Evolutionary conservation across 2,888 invertebrate species (phyloP).

Genomic region (Callosobruchus maculatus): DNA sequence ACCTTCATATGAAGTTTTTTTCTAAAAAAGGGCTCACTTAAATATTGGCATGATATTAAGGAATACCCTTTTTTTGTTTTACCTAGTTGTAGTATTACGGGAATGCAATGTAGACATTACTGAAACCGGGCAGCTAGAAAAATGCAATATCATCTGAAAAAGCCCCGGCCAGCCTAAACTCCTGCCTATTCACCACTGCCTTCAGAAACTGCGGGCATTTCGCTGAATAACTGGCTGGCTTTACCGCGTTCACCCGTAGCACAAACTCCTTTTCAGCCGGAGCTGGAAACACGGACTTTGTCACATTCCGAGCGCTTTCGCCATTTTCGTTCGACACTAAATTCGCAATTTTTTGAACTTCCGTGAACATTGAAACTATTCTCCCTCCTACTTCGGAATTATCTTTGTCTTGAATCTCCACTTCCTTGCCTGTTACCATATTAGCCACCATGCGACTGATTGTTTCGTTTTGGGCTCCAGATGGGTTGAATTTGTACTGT

Average conservation of each 20-base stretch:
- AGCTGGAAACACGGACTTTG: constrained; percentile 20
- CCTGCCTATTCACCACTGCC: constrained; percentile 64
- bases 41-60: too few species aligned
- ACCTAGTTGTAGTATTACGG: too few species aligned
- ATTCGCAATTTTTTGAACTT: constrained; percentile 54
- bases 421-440: constrained; percentile 58
- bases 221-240: constrained; percentile 60
- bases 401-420: constrained; percentile 56
- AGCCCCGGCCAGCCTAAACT: constrained; percentile 72
- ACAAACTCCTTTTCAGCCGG: constrained; percentile 61
- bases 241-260: constrained; percentile 56
- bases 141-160: constrained; percentile 76
- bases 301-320: neutral
- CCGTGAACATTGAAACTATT: constrained; percentile 57
- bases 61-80: too few species aligned
- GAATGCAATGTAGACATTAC: too few species aligned
- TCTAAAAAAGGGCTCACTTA: too few species aligned
- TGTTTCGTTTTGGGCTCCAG: constrained; percentile 40
- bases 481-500: constrained; percentile 52
- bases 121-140: constrained; percentile 40
- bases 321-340: constrained; percentile 25
- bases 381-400: constrained; percentile 55
- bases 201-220: constrained; percentile 65
- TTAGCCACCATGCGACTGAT: constrained; percentile 43
- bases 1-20: too few species aligned